Evolutionary conservation across 2,888 invertebrate genomes (phyloP).

Genomic region (Sussaba pulchella): DNA sequence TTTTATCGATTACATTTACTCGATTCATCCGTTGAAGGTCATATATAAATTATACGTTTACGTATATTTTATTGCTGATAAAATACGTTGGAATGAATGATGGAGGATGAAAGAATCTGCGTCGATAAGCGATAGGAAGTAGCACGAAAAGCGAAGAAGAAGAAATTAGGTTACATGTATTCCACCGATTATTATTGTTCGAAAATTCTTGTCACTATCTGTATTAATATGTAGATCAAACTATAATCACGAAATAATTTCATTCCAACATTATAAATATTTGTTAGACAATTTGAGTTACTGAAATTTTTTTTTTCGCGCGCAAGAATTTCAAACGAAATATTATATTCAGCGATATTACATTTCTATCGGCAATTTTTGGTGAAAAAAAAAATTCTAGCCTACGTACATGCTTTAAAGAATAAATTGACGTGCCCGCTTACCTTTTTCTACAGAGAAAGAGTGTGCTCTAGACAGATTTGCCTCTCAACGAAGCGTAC

Average conservation of each 20-base stretch:
- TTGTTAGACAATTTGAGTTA: too few relatives aligned
- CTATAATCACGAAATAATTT: too few relatives aligned
- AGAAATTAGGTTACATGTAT: background rate
- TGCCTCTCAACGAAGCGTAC: conserved; percentile 45
- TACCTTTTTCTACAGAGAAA: conserved; percentile 65
- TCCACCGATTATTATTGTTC: background rate
- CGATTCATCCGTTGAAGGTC: background rate
- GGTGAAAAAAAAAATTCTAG: too few relatives aligned
- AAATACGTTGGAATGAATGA: conserved; percentile 1
- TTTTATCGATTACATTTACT: conserved; percentile 4
- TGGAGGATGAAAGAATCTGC: conserved; percentile 1
- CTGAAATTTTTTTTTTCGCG: too few relatives aligned
- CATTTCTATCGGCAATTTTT: too few relatives aligned
- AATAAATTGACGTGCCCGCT: conserved; percentile 64
- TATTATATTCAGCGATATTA: too few relatives aligned
- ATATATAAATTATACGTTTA: background rate
- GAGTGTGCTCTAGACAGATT: conserved; percentile 52
- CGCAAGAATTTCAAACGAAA: too few relatives aligned
- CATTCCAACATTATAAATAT: too few relatives aligned
- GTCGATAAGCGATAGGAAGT: background rate
- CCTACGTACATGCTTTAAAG: too few relatives aligned
- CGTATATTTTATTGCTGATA: background rate
- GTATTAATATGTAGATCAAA: too few relatives aligned
- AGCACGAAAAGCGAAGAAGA: background rate
- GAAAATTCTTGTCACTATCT: too few relatives aligned